phyloP scores from a whole-genome alignment of 1,140 invertebrate species.

The Aphaenogaster floridana region DNA sequence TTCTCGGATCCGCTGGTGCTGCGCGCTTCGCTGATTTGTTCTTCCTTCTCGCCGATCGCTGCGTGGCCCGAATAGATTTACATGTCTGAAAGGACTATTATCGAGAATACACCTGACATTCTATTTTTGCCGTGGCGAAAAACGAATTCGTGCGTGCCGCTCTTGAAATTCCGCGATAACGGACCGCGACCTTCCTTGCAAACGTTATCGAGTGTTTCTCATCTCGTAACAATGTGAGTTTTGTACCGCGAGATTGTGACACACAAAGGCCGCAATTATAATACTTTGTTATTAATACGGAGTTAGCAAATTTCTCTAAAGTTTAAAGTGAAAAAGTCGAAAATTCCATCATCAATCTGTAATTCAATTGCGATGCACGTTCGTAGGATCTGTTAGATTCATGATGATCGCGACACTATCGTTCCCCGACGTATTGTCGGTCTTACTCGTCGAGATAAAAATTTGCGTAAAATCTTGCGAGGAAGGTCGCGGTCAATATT shows the following conservation, averaged over 20 bases:
- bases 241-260: neutral
- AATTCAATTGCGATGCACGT: neutral
- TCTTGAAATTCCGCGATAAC: conserved; percentile 41
- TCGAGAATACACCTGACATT: conserved; percentile 31
- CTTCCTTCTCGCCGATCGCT: conserved; percentile 20
- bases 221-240: neutral
- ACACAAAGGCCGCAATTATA: neutral
- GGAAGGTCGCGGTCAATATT: conserved; percentile 14
- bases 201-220: neutral
- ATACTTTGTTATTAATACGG: neutral
- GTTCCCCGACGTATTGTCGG: neutral
- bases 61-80: conserved; percentile 72
- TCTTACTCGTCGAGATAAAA: conserved; percentile 4
- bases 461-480: neutral
- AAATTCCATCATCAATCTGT: neutral
- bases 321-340: neutral
- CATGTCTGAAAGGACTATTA: conserved; percentile 76
- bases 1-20: conserved; percentile 30
- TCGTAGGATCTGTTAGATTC: neutral
- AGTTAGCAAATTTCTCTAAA: neutral
- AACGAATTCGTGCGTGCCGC: conserved; percentile 45
- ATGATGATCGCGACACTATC: neutral
- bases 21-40: conserved; percentile 33
- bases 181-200: neutral
- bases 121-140: conserved; percentile 43